phyloP scores from a whole-genome alignment of 2,113 vertebrate species.

The Copsychus sechellarum region DNA sequence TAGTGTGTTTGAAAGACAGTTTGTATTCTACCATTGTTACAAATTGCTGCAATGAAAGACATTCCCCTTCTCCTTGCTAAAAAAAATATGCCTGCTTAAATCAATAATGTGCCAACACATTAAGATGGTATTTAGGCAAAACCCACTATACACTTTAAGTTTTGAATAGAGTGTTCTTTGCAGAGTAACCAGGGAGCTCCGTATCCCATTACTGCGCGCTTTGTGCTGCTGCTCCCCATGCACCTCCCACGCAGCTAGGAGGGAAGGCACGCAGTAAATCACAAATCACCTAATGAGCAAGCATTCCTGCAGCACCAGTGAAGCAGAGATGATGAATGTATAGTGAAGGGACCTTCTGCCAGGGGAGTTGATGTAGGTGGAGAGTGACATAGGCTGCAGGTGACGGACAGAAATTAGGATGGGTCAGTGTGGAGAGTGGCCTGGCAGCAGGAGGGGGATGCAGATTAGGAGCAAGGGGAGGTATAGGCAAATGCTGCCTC shows the following conservation, averaged over 20 bases:
- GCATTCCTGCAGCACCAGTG: neutral
- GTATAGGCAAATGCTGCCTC: neutral
- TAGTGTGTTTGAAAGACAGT: neutral
- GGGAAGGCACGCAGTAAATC: neutral
- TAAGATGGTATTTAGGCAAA: neutral
- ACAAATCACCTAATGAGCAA: neutral
- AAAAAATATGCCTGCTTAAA: neutral
- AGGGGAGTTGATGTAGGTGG: neutral
- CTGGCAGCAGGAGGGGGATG: neutral
- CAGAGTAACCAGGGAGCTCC: neutral
- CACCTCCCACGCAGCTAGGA: neutral
- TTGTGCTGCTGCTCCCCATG: neutral
- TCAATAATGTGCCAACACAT: neutral
- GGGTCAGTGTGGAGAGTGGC: neutral
- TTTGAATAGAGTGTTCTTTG: neutral
- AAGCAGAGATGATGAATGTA: neutral
- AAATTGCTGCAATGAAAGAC: neutral
- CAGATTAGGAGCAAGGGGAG: neutral
- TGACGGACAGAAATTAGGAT: neutral
- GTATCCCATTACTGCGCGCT: neutral
- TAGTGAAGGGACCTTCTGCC: neutral
- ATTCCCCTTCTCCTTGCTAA: neutral
- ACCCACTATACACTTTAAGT: neutral
- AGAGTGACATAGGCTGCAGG: neutral
- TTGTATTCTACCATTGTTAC: neutral